Evolutionary conservation across 1,140 invertebrate genomes (phyloP), one percentile per base, ranked within the genome.

Genomic region (Chironomus tepperi): DNA sequence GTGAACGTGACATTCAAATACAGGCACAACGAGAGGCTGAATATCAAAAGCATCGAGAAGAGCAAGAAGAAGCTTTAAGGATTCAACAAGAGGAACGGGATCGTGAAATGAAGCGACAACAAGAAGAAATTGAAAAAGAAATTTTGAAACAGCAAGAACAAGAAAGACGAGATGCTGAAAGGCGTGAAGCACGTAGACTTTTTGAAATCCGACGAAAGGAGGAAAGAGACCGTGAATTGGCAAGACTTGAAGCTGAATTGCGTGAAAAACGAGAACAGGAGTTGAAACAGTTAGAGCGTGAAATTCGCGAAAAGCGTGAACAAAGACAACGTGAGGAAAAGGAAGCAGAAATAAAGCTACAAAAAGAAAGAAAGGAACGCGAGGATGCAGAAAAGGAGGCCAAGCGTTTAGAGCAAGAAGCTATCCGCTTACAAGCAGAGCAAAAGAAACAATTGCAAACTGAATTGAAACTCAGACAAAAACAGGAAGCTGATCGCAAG

Each of bases 1-100:
- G 79, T 0, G 75, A 65, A 73, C 70, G 2, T 75, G 76, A 21
- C 74, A 75, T 24, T 77, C 75, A 21, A 70, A 9, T 21, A 7
- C 65, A 70, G 7, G 18, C 16, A 70, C 19, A 19, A 21, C 65
- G 65, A 21, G 65, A 70, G 18, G 18, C 18, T 15, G 65, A 70
- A 70, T 70, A 70, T 70, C 65, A 16, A 18, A 70, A 70, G 6
- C 16, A 70, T 10, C 65, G 65, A 21, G 65, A 70, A 5, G 65
- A 70, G 12, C 65, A 70, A 70, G 65, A 70, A 5, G 19, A 21
- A 70, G 16, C 18, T 19, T 19, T 70, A 19, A 6, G 19, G 2
- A 19, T 70, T 70, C 65, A 70, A 70, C 65, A 70, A 70, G 65
- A 70, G 6, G 65, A 70, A 21, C 19, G 65, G 19, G 65, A 70